These are phyloP conservation scores for Halichondria panicea DNA, from an alignment of 37 sponge, comb jelly and placozoan species.

Conservation along the genomic window DNA sequence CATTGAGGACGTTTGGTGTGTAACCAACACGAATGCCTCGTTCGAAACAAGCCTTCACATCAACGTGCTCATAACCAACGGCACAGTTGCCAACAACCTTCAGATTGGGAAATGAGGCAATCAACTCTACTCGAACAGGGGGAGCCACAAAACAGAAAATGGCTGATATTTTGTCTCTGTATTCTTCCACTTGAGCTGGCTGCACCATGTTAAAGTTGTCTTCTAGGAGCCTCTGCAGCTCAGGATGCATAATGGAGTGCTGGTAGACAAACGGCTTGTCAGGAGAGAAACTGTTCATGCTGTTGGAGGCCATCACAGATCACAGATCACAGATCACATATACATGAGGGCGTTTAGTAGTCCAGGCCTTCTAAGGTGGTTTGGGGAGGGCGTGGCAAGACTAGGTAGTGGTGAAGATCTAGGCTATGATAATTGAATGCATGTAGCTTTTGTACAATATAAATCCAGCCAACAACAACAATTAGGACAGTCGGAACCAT, in stretches of 20 bases:
- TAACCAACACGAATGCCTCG: constrained; percentile 75
- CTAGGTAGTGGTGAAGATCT: no score
- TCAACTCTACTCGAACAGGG: constrained; percentile 31
- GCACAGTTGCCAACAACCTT: constrained; percentile 69
- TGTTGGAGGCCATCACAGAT: no score
- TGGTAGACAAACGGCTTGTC: constrained; percentile 63
- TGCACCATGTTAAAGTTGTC: constrained; percentile 51
- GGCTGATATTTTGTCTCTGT: constrained; percentile 47
- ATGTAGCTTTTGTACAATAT: no score
- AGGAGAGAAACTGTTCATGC: background rate
- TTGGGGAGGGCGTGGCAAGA: no score
- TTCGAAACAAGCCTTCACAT: constrained; percentile 52
- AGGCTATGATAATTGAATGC: no score
- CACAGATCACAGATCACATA: no score
- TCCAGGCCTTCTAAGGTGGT: no score
- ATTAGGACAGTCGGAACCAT: no score
- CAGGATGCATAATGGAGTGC: constrained; percentile 10
- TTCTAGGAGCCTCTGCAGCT: constrained; percentile 43
- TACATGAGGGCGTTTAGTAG: no score
- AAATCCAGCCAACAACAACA: no score
- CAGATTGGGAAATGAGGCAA: constrained; percentile 73
- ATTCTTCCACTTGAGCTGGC: constrained; percentile 10
- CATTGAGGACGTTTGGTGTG: constrained; percentile 69
- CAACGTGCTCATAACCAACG: constrained; percentile 82
- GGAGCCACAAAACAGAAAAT: constrained; percentile 32